Evolutionary conservation across 2,888 invertebrate species (phyloP).

Genomic region (Epicampocera succincta): DNA sequence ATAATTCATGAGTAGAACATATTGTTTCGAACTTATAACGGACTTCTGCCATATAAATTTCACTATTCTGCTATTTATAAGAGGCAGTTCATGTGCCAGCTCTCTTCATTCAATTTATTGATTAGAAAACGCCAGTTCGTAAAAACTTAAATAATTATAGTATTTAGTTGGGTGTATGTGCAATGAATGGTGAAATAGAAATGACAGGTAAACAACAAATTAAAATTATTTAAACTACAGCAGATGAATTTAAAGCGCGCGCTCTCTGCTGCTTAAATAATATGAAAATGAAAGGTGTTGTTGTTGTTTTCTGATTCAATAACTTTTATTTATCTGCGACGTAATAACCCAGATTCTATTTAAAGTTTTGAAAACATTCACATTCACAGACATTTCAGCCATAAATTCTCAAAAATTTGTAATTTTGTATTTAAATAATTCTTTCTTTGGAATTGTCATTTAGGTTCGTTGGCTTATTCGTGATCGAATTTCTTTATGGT

Average conservation of each 20-base stretch:
- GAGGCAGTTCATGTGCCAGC: too few species aligned
- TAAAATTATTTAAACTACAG: conserved; percentile 11
- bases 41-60: too few species aligned
- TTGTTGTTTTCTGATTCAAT: conserved; percentile 26
- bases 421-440: not conserved
- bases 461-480: not conserved
- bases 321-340: conserved; percentile 66
- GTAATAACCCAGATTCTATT: conserved; percentile 71
- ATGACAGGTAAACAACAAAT: not conserved
- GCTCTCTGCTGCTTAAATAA: conserved; percentile 22
- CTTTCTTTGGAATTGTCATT: not conserved
- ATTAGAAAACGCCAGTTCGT: too few species aligned
- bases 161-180: too few species aligned
- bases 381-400: too few species aligned
- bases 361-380: conserved; percentile 2
- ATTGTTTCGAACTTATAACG: too few species aligned
- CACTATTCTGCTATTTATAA: too few species aligned
- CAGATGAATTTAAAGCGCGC: not conserved
- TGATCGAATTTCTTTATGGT: not conserved
- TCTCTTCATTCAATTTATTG: too few species aligned
- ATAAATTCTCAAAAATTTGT: too few species aligned
- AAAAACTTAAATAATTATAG: too few species aligned
- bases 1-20: too few species aligned
- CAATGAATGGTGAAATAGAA: too few species aligned
- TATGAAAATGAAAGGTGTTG: not conserved